Conservation (phyloP, 1,140 invertebrate genomes). For the Drosophila oshimai region DNA sequence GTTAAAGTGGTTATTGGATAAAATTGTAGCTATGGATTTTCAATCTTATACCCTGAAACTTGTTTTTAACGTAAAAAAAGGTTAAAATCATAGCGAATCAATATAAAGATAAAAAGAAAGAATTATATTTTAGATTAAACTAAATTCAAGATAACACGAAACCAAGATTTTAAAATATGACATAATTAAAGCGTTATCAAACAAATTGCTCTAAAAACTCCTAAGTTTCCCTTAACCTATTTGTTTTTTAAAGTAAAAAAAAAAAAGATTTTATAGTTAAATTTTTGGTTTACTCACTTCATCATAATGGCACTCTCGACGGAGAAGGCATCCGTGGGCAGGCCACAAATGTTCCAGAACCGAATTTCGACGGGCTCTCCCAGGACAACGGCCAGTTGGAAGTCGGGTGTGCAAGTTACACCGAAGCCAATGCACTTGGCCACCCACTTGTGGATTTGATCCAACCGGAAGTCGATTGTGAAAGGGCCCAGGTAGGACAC, state of each 20-base stretch:
- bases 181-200: too few relatives aligned
- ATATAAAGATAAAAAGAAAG: too few relatives aligned
- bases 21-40: not conserved
- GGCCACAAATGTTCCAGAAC: slow-evolving; percentile 95
- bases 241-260: too few relatives aligned
- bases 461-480: slow-evolving; percentile 88
- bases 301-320: slow-evolving; percentile 97
- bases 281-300: slow-evolving; percentile 84
- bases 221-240: too few relatives aligned
- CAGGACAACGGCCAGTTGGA: slow-evolving; percentile 89
- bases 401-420: slow-evolving; percentile 89
- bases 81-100: too few relatives aligned
- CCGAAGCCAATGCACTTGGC: slow-evolving; percentile 86
- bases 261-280: not conserved
- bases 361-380: slow-evolving; percentile 94
- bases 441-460: slow-evolving; percentile 88
- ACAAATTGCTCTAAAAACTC: too few relatives aligned
- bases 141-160: too few relatives aligned
- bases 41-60: not conserved
- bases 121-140: too few relatives aligned
- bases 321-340: slow-evolving; percentile 95
- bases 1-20: not conserved
- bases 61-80: too few relatives aligned
- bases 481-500: slow-evolving; percentile 96
- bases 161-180: too few relatives aligned